phyloP scores from a whole-genome alignment of 64 coral and sea anemone genomes.

The Catalaphyllia jardinei region DNA sequence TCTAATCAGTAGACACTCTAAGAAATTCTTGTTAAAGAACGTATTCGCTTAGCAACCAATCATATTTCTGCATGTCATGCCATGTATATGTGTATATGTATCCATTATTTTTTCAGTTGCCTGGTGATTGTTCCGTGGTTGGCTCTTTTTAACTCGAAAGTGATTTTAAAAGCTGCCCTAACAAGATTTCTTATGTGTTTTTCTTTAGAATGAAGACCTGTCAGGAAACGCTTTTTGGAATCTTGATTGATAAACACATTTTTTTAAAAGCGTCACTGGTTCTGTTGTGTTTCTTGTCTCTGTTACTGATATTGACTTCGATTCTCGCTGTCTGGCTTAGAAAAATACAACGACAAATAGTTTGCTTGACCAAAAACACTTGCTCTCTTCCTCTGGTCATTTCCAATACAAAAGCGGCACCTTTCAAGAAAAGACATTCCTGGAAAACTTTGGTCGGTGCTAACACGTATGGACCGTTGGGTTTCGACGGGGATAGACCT shows the following conservation, averaged over 20 bases:
- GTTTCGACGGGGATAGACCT: neutral
- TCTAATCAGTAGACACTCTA: no score
- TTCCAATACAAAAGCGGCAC: neutral
- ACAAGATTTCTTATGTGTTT: neutral
- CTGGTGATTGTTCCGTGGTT: neutral
- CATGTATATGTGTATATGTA: no score
- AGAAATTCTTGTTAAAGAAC: no score
- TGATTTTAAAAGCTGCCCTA: neutral
- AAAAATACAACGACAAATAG: neutral
- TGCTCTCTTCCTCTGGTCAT: neutral
- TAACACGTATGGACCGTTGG: neutral
- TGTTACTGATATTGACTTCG: neutral
- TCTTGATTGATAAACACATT: neutral
- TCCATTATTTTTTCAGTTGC: no score
- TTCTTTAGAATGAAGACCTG: neutral
- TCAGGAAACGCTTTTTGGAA: neutral
- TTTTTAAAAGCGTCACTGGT: neutral
- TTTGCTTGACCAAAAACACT: no score
- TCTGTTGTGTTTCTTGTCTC: neutral
- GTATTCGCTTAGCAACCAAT: no score
- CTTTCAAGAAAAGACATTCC: neutral
- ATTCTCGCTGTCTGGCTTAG: neutral
- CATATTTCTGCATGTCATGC: no score
- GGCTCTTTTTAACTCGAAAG: neutral
- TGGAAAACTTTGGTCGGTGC: neutral